Evolutionary conservation across 2,797 vertebrate genomes (phyloP).

Genomic region (Manis crassicaudata): DNA sequence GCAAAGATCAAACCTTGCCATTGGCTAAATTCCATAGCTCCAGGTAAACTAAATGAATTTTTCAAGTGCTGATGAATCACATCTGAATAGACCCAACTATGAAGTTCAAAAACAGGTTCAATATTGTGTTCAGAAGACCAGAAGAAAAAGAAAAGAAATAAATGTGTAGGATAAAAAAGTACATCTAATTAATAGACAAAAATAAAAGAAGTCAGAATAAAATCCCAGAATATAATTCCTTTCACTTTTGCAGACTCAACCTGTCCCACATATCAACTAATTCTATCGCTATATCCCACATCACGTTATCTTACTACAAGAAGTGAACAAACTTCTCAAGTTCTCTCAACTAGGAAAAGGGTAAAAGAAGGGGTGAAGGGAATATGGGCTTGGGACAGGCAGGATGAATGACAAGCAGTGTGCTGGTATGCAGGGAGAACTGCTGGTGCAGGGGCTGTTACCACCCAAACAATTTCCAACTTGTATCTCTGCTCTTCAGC

Average conservation of each 20-base stretch:
- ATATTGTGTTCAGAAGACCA: neutral
- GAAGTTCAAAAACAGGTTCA: neutral
- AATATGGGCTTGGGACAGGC: neutral
- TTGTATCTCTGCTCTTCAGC: neutral
- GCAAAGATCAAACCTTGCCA: conserved; percentile 37
- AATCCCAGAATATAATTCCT: neutral
- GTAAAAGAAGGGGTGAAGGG: neutral
- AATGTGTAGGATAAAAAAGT: neutral
- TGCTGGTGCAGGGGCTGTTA: neutral
- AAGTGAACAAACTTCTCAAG: neutral
- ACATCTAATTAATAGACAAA: neutral
- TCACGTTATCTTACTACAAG: neutral
- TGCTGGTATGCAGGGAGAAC: rapidly evolving
- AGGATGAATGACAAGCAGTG: neutral
- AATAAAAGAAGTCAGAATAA: conserved; percentile 8
- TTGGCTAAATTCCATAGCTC: conserved; percentile 30
- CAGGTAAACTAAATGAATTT: conserved; percentile 38
- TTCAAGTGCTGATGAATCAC: neutral
- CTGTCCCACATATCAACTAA: neutral
- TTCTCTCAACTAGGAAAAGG: neutral
- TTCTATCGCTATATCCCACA: neutral
- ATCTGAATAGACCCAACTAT: neutral
- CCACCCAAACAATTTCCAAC: neutral
- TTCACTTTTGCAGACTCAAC: neutral
- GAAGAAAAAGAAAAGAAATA: neutral